Evolutionary conservation across 92 coral and sea anemone species (phyloP), one percentile per base, ranked within the genome.

Genomic region (Actinernus sp.): DNA sequence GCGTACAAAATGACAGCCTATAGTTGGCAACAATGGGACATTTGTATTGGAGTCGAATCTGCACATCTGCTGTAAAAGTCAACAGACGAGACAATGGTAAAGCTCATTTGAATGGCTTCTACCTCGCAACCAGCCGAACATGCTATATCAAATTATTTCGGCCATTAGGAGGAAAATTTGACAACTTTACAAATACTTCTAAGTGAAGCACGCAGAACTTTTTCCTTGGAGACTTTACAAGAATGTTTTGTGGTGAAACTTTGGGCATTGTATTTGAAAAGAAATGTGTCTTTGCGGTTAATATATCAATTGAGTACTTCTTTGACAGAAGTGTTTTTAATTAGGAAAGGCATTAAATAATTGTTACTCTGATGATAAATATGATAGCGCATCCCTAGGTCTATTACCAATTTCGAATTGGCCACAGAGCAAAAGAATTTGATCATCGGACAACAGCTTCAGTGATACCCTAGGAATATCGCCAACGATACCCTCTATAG

Each of bases 61-160:
- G 68, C 84, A 80, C 96, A 90, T 90, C 96, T 90, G 96, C 88
- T 79, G 65, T 43, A 47, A 68, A 62, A 59, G 89, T 80, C 87
- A 90, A 90, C 86, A 90, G 22, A 29, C 6, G 18, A 45, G 11
- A 45, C 52, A 45, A 45, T 8, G 21, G 52, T 6, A 17, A 23
- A 12, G 19, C 10, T 4, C 22, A 18, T 45, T 6, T 45, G 22
- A 45, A 45, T 8, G 52, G 5, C 5, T 17, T 17, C 19, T 45
- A 7, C 11, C 52, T 17, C 52, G 52, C 4, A 45, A 45, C 52
- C 14, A 34, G 41, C 41, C 6, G 8, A 34, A 34, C 41, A 34
- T 34, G 41, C 41, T 34, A 34, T 34, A 34, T 34, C 41, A 14
- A 34, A 34, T 34, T 34, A 34, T 34, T 34, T 34, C 41, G 6